Conservation (phyloP, 2,888 invertebrate genomes). For the Hirtodrosophila trivittata region DNA sequence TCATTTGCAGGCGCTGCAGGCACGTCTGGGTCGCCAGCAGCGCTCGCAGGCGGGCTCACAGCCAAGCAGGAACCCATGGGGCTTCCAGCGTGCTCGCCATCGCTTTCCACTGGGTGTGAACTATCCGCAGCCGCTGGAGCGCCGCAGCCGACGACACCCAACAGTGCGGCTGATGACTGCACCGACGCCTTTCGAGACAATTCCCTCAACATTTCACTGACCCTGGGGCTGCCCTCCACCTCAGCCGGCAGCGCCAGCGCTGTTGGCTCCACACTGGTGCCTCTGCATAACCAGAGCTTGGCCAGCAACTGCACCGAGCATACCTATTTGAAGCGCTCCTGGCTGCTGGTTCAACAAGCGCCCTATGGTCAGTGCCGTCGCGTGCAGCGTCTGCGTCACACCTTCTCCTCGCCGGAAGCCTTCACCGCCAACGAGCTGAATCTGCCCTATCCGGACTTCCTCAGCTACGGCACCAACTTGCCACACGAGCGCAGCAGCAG, state of each 20-base stretch:
- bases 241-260: slow-evolving; percentile 50
- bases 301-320: slow-evolving; percentile 80
- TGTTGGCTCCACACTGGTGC: slow-evolving; percentile 29
- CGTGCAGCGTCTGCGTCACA: slow-evolving; percentile 81
- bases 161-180: slow-evolving; percentile 79
- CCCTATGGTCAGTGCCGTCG: slow-evolving; percentile 68
- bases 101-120: slow-evolving; percentile 81
- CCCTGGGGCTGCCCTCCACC: slow-evolving; percentile 78
- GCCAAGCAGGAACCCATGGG: slow-evolving; percentile 70
- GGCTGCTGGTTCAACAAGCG: slow-evolving; percentile 81
- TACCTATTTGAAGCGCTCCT: slow-evolving; percentile 81
- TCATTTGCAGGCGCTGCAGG: slow-evolving; percentile 83
- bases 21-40: slow-evolving; percentile 71
- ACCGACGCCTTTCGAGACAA: slow-evolving; percentile 82
- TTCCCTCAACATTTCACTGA: slow-evolving; percentile 83
- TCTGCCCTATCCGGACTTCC: slow-evolving; percentile 70
- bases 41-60: slow-evolving; percentile 43
- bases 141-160: slow-evolving; percentile 73
- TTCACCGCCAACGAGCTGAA: slow-evolving; percentile 73
- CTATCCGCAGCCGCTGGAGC: slow-evolving; percentile 73
- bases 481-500: slow-evolving; percentile 82
- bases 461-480: slow-evolving; percentile 82
- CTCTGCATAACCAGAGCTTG: slow-evolving; percentile 35
- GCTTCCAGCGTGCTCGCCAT: slow-evolving; percentile 78
- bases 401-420: slow-evolving; percentile 82